Evolutionary conservation across 2,113 vertebrate species (phyloP).

Genomic region (Myotis brandtii): DNA sequence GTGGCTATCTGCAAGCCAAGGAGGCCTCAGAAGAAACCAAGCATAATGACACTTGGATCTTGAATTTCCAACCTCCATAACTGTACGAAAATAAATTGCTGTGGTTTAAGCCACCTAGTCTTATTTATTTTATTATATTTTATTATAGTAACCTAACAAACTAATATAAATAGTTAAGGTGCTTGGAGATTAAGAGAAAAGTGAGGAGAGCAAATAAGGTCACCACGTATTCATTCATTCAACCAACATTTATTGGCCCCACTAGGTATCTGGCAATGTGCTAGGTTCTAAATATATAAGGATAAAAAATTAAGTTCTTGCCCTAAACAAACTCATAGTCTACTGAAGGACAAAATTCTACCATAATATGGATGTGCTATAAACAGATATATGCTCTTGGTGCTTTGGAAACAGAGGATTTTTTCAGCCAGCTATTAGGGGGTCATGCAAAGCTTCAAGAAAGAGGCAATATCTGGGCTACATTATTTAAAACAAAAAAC

Average conservation of each 20-base stretch:
- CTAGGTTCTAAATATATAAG: neutral
- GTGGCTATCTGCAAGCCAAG: neutral
- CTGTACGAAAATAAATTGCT: neutral
- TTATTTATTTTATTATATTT: neutral
- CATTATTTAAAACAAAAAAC: neutral
- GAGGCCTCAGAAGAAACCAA: neutral
- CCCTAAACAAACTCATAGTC: neutral
- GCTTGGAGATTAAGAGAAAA: neutral
- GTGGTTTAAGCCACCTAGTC: neutral
- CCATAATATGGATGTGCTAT: no score
- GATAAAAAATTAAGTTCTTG: neutral
- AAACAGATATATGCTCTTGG: neutral
- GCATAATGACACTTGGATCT: neutral
- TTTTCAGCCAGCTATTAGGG: neutral
- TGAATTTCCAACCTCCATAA: neutral
- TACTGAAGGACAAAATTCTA: neutral
- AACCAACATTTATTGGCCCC: neutral
- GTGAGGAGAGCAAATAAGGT: neutral
- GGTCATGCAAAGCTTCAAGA: neutral
- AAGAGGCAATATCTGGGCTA: neutral
- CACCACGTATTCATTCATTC: neutral
- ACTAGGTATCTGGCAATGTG: neutral
- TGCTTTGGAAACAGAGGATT: neutral
- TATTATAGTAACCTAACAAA: neutral
- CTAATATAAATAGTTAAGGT: neutral